phyloP scores from a whole-genome alignment of 2,888 invertebrate genomes.

The Dendrolimus pini region DNA sequence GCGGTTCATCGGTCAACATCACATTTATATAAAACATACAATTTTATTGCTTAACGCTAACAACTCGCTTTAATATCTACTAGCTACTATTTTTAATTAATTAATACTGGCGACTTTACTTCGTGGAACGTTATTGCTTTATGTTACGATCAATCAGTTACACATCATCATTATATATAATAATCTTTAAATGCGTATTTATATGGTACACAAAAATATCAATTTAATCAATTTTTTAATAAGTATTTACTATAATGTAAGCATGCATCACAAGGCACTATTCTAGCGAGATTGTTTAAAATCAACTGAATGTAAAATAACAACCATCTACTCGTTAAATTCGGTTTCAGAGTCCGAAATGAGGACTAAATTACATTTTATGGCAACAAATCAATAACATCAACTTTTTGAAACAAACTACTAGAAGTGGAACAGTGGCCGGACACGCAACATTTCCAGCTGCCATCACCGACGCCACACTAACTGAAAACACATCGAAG shows the following conservation, averaged over 20 bases:
- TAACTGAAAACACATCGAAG: constrained; percentile 23
- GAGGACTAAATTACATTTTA: constrained; percentile 62
- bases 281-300: constrained; percentile 66
- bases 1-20: constrained; percentile 10
- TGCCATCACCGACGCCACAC: constrained; percentile 20
- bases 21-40: constrained; percentile 12
- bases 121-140: constrained; percentile 64
- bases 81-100: constrained; percentile 30
- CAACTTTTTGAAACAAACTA: constrained; percentile 36
- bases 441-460: constrained; percentile 32
- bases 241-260: constrained; percentile 50
- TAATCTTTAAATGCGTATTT: constrained; percentile 23
- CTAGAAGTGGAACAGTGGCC: constrained; percentile 31
- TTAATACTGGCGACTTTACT: constrained; percentile 55
- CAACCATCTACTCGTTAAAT: constrained; percentile 57
- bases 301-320: constrained; percentile 43
- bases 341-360: constrained; percentile 67
- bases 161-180: constrained; percentile 14
- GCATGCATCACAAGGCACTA: constrained; percentile 76
- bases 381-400: constrained; percentile 53
- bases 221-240: constrained; percentile 44
- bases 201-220: constrained; percentile 61
- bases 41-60: constrained; percentile 21
- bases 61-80: constrained; percentile 30
- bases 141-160: constrained; percentile 12